Percentiles rank a stretch among this genome's conserved stretches.
These are phyloP conservation scores for Zapus hudsonius DNA, from an alignment of 2,113 vertebrate genomes.

Conservation along the genomic window DNA sequence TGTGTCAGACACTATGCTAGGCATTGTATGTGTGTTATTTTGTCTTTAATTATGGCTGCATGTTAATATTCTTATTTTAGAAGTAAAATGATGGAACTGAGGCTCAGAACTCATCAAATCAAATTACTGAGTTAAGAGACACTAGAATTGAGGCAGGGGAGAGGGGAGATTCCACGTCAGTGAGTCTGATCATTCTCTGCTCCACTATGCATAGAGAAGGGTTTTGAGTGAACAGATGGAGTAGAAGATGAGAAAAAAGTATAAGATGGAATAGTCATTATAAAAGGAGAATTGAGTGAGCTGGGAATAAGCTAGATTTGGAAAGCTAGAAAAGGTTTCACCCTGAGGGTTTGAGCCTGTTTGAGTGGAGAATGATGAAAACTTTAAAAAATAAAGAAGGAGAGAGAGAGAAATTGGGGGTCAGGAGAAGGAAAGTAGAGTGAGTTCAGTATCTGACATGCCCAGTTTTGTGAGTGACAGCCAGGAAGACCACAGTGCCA, in stretches of 20 bases:
- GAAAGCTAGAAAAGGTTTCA: slow-evolving; percentile 25
- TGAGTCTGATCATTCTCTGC: neutral
- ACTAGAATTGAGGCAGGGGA: too few relatives aligned
- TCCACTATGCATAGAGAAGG: neutral
- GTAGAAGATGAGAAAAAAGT: neutral
- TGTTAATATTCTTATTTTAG: neutral
- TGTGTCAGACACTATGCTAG: neutral
- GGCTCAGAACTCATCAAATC: neutral
- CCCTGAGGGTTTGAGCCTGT: slow-evolving; percentile 43
- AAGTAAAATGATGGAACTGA: slow-evolving; percentile 21
- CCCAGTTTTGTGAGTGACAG: neutral
- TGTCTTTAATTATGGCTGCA: neutral
- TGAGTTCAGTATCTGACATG: slow-evolving; percentile 19
- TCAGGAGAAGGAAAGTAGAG: neutral
- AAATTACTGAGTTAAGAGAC: neutral
- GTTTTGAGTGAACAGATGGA: fast-evolving
- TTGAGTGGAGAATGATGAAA: neutral
- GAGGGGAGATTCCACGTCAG: neutral
- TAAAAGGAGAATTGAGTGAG: neutral
- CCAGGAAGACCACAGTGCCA: slow-evolving; percentile 29
- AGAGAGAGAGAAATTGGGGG: neutral
- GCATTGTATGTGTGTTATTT: neutral
- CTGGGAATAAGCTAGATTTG: neutral
- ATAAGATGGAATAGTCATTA: neutral
- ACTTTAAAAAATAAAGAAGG: neutral